Conservation (phyloP, 2,797 vertebrate species). For the Brotogeris chrysoptera region DNA sequence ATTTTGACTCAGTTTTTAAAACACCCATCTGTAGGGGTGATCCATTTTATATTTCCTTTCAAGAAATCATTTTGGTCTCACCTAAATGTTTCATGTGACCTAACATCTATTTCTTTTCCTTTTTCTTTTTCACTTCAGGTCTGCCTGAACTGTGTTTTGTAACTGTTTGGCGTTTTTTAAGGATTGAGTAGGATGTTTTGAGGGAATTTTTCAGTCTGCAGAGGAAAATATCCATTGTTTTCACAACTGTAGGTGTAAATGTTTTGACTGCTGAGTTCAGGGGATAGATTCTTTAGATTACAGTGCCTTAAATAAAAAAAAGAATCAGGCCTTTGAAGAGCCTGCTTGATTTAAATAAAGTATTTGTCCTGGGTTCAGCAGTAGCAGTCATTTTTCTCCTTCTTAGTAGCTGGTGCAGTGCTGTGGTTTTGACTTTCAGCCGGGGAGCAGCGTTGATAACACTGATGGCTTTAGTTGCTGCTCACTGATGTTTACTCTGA, state of each 20-base stretch:
- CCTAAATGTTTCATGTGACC: not conserved
- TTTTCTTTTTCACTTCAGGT: not conserved
- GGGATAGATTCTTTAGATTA: not conserved
- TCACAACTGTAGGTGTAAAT: not conserved
- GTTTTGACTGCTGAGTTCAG: not conserved
- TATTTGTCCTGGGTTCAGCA: too few relatives aligned
- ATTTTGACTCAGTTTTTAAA: slow-evolving; percentile 7
- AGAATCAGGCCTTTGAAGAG: not conserved
- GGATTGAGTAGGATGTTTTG: not conserved
- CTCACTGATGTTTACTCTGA: too few relatives aligned
- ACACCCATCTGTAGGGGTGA: not conserved
- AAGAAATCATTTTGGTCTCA: not conserved
- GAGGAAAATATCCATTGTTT: slow-evolving; percentile 4
- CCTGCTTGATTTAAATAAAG: not conserved
- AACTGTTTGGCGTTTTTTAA: not conserved
- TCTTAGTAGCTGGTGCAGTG: too few relatives aligned
- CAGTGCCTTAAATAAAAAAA: not conserved
- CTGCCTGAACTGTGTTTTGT: not conserved
- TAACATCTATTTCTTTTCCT: not conserved
- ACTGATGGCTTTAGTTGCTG: too few relatives aligned
- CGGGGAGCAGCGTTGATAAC: too few relatives aligned
- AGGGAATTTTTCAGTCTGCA: slow-evolving; percentile 2
- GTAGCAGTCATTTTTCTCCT: too few relatives aligned
- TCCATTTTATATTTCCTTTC: slow-evolving; percentile 13
- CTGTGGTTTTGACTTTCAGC: too few relatives aligned